Base-by-base conservation (phyloP, 1,140 invertebrate species). In the Plectrocnemia conspersa region DNA sequence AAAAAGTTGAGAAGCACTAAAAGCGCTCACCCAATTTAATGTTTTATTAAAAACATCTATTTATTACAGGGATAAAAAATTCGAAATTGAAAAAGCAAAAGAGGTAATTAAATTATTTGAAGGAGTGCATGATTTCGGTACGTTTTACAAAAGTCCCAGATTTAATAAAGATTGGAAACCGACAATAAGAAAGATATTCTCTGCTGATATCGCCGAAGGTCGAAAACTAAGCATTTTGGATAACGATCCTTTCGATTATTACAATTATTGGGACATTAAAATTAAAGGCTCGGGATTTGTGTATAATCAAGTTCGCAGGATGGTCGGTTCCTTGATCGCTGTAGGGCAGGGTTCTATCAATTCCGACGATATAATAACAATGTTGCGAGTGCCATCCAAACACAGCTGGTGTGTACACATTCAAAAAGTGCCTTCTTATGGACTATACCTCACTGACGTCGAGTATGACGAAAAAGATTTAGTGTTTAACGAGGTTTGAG, bases 271-370 rank as follows among this genome's bases (percentile, higher is more conserved):
- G 75, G 76, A 86, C 63, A 70, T 89, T 29, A 73, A 73, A 52
- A 74, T 82, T 10, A 77, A 73, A 54, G 76, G 78, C 19, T 75
- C 64, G 64, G 76, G 79, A n/a, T 89, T 88, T 74, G 70, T 88
- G 13, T 84, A 88, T 64, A 86, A 83, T 63, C 85, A 88, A 74
- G 84, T 90, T 3, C 77, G 88, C 36, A 77, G 86, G 29, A 90
- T 86, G 67, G 76, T 89, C 18, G 83, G 79, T 16, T 65, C 79
- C 4, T 63, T 89, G 13, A 62, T 86, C 23, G 69, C 72, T 3
- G 68, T 85, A 7, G 85, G 77, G 2, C 65, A 64, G 52, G 80
- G 77, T 15, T 74, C 68, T 56, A 70, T 89, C 38, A 73, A 76
- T 21, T 69, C 77, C 47, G 73, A 76, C 56, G 80, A 84, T 61